These are phyloP conservation scores for Pelodiscus sinensis DNA, from an alignment of 2,113 vertebrate species.

Conservation along the genomic window DNA sequence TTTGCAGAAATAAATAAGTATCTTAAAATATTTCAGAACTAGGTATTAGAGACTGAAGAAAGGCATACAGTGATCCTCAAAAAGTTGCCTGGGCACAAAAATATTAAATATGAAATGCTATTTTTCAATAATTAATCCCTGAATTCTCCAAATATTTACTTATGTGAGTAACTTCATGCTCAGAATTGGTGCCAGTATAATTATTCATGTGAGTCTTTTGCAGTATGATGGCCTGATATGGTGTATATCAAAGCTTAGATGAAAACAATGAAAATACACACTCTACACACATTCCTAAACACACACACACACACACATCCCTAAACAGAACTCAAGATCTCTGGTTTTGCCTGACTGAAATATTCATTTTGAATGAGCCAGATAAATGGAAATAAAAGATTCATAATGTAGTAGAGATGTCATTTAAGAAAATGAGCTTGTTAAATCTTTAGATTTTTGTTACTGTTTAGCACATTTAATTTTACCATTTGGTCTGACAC, in stretches of 20 bases:
- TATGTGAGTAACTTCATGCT: not conserved
- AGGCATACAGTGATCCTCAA: not conserved
- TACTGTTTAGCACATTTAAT: conserved; percentile 39
- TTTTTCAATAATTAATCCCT: not conserved
- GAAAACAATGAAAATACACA: not conserved
- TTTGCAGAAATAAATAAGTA: not conserved
- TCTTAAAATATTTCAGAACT: not conserved
- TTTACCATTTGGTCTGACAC: conserved; percentile 24
- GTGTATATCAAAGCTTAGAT: not conserved
- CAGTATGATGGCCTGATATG: not conserved
- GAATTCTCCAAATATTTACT: not conserved
- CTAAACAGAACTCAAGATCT: not conserved
- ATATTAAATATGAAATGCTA: not conserved
- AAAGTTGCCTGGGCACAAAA: not conserved
- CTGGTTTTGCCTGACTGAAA: not conserved
- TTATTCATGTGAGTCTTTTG: not conserved
- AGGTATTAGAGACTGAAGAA: not conserved
- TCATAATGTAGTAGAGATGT: not conserved
- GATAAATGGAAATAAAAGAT: not conserved
- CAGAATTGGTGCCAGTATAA: not conserved
- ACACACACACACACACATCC: not conserved
- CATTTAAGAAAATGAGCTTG: not conserved
- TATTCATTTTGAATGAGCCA: not conserved
- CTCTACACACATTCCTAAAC: not conserved
- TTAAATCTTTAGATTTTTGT: conserved; percentile 8